A percentile compares a stretch with the other conserved stretches of the same genome.
Conservation (phyloP, 2,888 invertebrate genomes). For the Apotomis capreana region DNA sequence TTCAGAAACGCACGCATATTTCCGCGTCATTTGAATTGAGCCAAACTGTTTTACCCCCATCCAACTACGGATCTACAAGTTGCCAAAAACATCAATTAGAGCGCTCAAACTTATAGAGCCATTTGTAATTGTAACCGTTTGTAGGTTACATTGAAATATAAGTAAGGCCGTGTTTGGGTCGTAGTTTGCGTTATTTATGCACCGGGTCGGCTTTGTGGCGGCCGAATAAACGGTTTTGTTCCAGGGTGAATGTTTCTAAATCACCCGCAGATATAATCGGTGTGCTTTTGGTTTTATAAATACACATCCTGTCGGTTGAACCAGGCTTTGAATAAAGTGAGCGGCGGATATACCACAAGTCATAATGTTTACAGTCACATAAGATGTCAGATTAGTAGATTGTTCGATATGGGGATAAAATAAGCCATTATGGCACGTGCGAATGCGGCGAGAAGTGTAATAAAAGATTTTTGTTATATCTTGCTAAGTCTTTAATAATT, state of each 20-base stretch:
- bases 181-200: slow-evolving; percentile 45
- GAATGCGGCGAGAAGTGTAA: too few relatives aligned
- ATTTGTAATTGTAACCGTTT: slow-evolving; percentile 36
- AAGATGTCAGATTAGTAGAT: too few relatives aligned
- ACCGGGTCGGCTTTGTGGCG: slow-evolving; percentile 43
- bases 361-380: too few relatives aligned
- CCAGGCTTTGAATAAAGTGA: neutral
- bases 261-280: slow-evolving; percentile 65
- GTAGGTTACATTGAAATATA: slow-evolving; percentile 36
- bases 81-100: slow-evolving; percentile 36
- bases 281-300: slow-evolving; percentile 44
- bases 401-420: too few relatives aligned
- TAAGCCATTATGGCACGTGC: too few relatives aligned
- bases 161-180: slow-evolving; percentile 33
- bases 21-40: neutral
- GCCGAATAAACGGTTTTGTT: slow-evolving; percentile 40
- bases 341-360: too few relatives aligned
- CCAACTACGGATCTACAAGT: slow-evolving; percentile 12
- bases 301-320: slow-evolving; percentile 2
- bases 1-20: too few relatives aligned
- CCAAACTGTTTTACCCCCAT: neutral
- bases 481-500: too few relatives aligned
- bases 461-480: too few relatives aligned
- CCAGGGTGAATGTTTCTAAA: slow-evolving; percentile 62
- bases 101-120: slow-evolving; percentile 24